These are phyloP conservation scores for Agrilus mali DNA, from an alignment of 2,888 invertebrate genomes.

Conservation along the genomic window DNA sequence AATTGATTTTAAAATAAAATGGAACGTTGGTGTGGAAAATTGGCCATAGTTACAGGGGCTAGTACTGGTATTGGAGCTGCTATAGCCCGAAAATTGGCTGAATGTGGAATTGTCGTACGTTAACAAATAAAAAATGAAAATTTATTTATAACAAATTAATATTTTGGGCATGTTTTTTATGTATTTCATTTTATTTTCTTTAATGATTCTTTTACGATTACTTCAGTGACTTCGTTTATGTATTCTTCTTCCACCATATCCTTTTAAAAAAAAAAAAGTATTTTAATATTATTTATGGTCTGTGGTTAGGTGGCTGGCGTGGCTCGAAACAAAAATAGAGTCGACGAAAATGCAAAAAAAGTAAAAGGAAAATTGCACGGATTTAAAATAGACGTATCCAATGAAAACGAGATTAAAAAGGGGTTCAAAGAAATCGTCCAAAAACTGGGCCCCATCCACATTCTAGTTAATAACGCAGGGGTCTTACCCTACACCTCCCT, in stretches of 20 bases:
- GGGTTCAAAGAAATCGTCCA: conserved; percentile 12
- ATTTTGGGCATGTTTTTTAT: no score
- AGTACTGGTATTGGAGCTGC: conserved; percentile 46
- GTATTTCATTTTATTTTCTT: no score
- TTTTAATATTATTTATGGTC: no score
- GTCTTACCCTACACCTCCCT: conserved; percentile 6
- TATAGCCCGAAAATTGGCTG: conserved; percentile 31
- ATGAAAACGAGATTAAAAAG: conserved; percentile 9
- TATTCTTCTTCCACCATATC: no score
- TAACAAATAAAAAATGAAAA: no score
- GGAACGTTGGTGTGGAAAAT: conserved; percentile 46
- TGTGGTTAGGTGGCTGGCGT: conserved; percentile 1
- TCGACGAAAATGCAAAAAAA: neutral
- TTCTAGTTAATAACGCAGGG: conserved; percentile 15
- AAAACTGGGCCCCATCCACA: conserved; percentile 12
- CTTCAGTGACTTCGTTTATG: no score
- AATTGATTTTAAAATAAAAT: conserved; percentile 21
- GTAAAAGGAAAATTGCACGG: conserved; percentile 7
- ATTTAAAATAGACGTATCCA: conserved; percentile 8
- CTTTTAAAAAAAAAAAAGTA: no score
- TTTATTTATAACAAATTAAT: no score
- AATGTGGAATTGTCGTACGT: conserved; percentile 31
- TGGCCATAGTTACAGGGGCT: conserved; percentile 49
- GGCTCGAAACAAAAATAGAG: neutral
- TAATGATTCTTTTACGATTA: no score